A percentile compares a stretch with the other conserved stretches of the same genome.
Conservation (phyloP, 30 jellyfish, hydroid and myxozoan species). For the Chrysaora quinquecirrha region DNA sequence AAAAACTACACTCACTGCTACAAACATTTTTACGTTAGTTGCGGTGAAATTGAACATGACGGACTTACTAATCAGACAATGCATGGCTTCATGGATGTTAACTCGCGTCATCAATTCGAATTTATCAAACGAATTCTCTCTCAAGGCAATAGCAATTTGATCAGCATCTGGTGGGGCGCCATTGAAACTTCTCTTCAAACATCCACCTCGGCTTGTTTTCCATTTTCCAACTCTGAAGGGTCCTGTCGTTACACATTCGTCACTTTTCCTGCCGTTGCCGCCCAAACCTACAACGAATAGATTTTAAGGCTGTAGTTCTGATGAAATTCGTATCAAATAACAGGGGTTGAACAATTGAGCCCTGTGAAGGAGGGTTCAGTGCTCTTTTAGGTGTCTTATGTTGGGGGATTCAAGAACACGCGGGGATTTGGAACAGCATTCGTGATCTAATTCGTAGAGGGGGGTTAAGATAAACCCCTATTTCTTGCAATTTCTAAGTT, state of each 20-base stretch:
- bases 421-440: too few species aligned
- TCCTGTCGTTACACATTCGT: slow-evolving; percentile 47
- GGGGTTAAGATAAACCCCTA: too few species aligned
- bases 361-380: too few species aligned
- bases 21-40: too few species aligned
- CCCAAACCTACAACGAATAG: slow-evolving; percentile 33
- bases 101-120: slow-evolving; percentile 67
- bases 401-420: too few species aligned
- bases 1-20: too few species aligned
- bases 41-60: too few species aligned
- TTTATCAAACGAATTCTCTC: slow-evolving; percentile 5
- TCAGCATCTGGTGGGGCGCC: slow-evolving; percentile 79
- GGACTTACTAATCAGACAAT: slow-evolving; percentile 74
- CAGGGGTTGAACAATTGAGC: too few species aligned
- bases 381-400: too few species aligned
- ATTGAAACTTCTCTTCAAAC: slow-evolving; percentile 49
- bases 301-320: neutral
- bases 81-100: slow-evolving; percentile 72
- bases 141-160: slow-evolving; percentile 19
- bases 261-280: slow-evolving; percentile 48
- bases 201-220: slow-evolving; percentile 37
- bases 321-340: too few species aligned
- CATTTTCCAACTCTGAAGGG: slow-evolving; percentile 38
- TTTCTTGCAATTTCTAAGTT: too few species aligned
- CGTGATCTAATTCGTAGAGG: too few species aligned